Evolutionary conservation across 2,888 invertebrate genomes (phyloP).

Genomic region (Lasius fuliginosus): DNA sequence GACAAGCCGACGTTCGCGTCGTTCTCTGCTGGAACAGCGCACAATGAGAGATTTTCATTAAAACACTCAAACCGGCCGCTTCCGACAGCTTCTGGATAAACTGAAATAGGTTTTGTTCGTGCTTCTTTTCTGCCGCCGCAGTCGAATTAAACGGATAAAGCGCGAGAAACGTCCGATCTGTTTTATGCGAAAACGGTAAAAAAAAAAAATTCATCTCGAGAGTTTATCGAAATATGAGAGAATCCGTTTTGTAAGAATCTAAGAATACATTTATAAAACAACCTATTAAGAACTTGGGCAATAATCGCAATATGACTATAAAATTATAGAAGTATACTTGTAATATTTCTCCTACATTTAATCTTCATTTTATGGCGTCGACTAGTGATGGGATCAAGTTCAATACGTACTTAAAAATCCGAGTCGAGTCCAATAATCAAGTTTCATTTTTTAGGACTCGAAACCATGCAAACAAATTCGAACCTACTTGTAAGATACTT

Average conservation of each 20-base stretch:
- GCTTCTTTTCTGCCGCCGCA: background rate
- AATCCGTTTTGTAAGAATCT: background rate
- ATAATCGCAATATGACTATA: background rate
- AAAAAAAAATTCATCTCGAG: background rate
- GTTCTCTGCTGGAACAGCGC: background rate
- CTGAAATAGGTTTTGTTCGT: conserved; percentile 32
- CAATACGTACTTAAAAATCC: too few species aligned
- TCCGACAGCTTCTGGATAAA: conserved; percentile 51
- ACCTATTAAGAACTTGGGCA: background rate
- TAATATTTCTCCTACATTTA: background rate
- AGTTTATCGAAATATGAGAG: background rate
- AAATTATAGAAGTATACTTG: background rate
- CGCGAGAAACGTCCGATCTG: conserved; percentile 31
- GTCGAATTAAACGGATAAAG: conserved; percentile 43
- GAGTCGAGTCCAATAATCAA: too few species aligned
- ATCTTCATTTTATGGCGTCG: background rate
- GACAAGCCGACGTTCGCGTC: conserved; percentile 24
- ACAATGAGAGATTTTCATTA: conserved; percentile 51
- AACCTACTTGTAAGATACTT: too few species aligned
- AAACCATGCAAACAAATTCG: too few species aligned
- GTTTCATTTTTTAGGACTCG: too few species aligned
- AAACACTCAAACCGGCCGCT: conserved; percentile 45
- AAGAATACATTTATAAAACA: background rate
- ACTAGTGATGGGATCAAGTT: background rate
- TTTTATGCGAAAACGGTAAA: background rate